Base-by-base conservation (phyloP, 2,888 invertebrate species). In the Tipula vernalis region DNA sequence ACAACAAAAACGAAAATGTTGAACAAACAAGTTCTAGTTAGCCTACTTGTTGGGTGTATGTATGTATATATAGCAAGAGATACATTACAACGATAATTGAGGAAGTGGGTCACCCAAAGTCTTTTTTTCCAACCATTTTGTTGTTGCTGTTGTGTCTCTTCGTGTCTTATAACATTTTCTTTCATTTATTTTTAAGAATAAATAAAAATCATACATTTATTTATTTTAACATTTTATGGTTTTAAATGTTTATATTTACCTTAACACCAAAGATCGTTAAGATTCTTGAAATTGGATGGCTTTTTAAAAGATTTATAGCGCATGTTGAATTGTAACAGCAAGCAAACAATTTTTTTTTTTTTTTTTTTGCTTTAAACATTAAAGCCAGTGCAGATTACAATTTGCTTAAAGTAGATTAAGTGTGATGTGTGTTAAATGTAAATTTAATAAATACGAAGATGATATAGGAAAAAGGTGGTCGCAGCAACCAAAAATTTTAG, bases 21-120 rank as follows among this genome's bases (percentile, higher is more conserved):
- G 71, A 28, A 71, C 10, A 71, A 71, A 71, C 71, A 71, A 71
- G 71, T 71, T 71, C 71, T 18, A 28, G 71, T 71, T 71, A 71
- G 71, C 71, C 71, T 71, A 71, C 28, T 71, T 71, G 28, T 71
- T 71, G 71, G 71, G 71, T 71, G 28, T 10, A 71, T 15, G 15
- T 10, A 28, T 10, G 28, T 15, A 15, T 10, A 71, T 15, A 57
- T 28, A 71, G 12, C 71, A 28, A 28, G 71, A 71, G 71, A 71
- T 71, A 71, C 18, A 71, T 71, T 71, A 71, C 71, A 71, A 71
- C 71, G n/a, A 71, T 71, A 71, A 71, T 71, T 71, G 71, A 71
- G 71, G 71, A 71, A 71, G 71, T 71, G 71, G 71, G 71, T 71
- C 71, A 71, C 71, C 71, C 71, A 71, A 71, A 71, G 71, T 71